phyloP scores from a whole-genome alignment of 1,140 invertebrate genomes.

The Proctacanthus coquilletti region DNA sequence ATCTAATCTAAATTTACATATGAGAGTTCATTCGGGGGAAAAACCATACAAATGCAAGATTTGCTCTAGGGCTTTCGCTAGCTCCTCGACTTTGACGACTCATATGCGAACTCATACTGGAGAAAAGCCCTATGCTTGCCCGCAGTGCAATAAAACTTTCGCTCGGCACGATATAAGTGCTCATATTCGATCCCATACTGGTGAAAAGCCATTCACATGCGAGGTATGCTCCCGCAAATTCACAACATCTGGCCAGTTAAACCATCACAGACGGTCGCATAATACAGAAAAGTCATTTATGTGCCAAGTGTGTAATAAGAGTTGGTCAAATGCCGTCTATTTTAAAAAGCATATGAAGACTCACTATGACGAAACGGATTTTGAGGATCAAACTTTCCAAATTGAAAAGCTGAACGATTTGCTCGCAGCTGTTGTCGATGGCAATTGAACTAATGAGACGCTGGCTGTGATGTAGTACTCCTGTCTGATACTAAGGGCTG shows the following conservation, averaged over 20 bases:
- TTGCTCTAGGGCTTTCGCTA: conserved; percentile 38
- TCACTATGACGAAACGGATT: too few species aligned
- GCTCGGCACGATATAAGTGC: conserved; percentile 23
- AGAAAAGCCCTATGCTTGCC: conserved; percentile 48
- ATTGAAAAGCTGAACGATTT: too few species aligned
- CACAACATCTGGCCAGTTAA: conserved; percentile 26
- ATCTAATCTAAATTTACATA: conserved; percentile 67
- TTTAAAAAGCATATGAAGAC: conserved; percentile 16
- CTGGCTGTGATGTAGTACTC: too few species aligned
- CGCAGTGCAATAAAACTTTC: conserved; percentile 41
- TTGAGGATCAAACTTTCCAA: too few species aligned
- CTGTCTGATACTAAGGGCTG: too few species aligned
- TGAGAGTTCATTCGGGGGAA: conserved; percentile 46
- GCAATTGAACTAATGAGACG: too few species aligned
- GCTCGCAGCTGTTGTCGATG: too few species aligned
- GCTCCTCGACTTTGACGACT: conserved; percentile 39
- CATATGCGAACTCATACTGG: conserved; percentile 53
- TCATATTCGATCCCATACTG: conserved; percentile 50
- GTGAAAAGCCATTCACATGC: conserved; percentile 48
- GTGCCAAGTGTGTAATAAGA: conserved; percentile 27
- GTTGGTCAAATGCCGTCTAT: conserved; percentile 21
- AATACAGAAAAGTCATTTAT: conserved; percentile 33
- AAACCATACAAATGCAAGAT: conserved; percentile 34
- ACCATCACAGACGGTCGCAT: conserved; percentile 33
- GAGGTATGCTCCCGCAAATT: conserved; percentile 30